Conservation (phyloP, 2,797 vertebrate species). For the Gastrophryne carolinensis region DNA sequence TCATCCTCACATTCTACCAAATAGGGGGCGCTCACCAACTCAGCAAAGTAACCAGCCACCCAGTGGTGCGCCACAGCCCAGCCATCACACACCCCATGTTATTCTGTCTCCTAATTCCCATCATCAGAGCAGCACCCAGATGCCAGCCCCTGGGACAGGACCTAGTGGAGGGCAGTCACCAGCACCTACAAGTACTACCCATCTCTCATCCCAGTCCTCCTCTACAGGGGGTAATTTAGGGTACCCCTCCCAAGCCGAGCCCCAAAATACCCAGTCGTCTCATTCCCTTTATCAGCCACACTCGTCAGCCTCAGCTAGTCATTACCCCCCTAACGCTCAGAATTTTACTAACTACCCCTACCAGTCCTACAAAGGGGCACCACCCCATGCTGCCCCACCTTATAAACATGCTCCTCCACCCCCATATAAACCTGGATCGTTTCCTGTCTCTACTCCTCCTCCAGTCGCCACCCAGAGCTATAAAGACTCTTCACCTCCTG, state of each 20-base stretch:
- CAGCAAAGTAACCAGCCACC: constrained; percentile 29
- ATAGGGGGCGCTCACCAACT: constrained; percentile 57
- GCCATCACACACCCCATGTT: constrained; percentile 37
- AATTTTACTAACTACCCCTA: constrained; percentile 49
- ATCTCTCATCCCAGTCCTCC: constrained; percentile 48
- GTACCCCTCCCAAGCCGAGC: constrained; percentile 25
- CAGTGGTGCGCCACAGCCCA: constrained; percentile 13
- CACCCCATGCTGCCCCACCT: constrained; percentile 62
- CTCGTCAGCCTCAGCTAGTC: constrained; percentile 64
- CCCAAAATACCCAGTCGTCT: constrained; percentile 59
- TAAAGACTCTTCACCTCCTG: constrained; percentile 66
- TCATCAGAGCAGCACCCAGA: constrained; percentile 27
- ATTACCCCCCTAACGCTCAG: constrained; percentile 67
- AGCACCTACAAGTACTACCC: constrained; percentile 58
- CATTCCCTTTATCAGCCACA: constrained; percentile 64
- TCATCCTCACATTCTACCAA: constrained; percentile 64
- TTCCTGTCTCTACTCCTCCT: constrained; percentile 57
- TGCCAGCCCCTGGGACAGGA: neutral
- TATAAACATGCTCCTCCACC: constrained; percentile 67
- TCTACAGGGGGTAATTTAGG: constrained; percentile 30
- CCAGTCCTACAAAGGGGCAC: constrained; percentile 62
- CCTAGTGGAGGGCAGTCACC: constrained; percentile 38
- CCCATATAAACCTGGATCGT: constrained; percentile 67
- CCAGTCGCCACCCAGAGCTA: constrained; percentile 66
- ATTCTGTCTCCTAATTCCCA: constrained; percentile 24